Evolutionary conservation across 2,797 vertebrate species (phyloP), one percentile per base, ranked within the genome.

Genomic region (Lacerta bilineata): DNA sequence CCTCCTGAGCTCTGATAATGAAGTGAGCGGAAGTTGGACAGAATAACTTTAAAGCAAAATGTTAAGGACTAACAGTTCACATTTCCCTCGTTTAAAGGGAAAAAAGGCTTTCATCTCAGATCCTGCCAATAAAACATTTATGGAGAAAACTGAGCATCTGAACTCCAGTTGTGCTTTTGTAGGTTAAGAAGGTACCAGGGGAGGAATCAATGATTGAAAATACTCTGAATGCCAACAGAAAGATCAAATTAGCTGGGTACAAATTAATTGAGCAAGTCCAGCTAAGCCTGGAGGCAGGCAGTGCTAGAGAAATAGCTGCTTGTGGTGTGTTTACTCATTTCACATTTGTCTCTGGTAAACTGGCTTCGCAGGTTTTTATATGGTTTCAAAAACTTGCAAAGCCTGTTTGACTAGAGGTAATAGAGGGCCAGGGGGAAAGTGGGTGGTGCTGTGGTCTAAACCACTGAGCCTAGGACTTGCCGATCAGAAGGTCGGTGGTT

Each of bases 81-180:
- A 82, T 83, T 89, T 93, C 93, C 43, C 82, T 74, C 74, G 0
- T 69, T 61, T 68, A 29, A 79, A 92, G 72, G 0, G 2, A 1
- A 3, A 3, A 83, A 82, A 0, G 0, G 29, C 46, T n/a, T 13
- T 25, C 39, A 55, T 0, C 64, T 0, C 36, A 82, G 69, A 23
- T 91, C 72, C 79, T 86, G 61, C 2, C 50, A 89, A 89, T 91
- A 43, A 86, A 88, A 74, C 36, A 79, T 59, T 88, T 43, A 87
- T 43, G 66, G 88, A 81, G 83, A 71, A 46, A 89, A 64, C 79
- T 3, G 1, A 0, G 0, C 36, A 68, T 43, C 46, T 69, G 80
- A 88, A 84, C 10, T 87, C 89, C 1, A 77, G 33, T 29, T 81
- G 59, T 11, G 36, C 43, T 81, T 72, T 83, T 80, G 18, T 91